These are phyloP conservation scores for Bombyx huttoni DNA, from an alignment of 2,888 invertebrate species.

Conservation along the genomic window DNA sequence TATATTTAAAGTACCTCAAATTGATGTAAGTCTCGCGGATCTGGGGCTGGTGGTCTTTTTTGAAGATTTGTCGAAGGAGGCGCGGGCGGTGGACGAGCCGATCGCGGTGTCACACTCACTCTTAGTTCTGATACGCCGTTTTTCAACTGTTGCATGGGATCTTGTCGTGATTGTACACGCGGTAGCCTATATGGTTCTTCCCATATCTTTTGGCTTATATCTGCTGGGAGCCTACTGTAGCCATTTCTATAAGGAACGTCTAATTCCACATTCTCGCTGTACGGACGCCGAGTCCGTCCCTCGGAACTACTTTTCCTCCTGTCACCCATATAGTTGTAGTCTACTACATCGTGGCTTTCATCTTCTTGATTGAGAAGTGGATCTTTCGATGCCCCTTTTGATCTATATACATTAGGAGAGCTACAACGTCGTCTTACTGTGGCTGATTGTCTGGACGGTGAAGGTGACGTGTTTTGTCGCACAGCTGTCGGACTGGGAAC, in stretches of 20 bases:
- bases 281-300: slow-evolving; percentile 45
- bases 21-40: slow-evolving; percentile 52
- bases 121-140: slow-evolving; percentile 56
- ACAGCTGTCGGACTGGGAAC: slow-evolving; percentile 75
- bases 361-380: slow-evolving; percentile 49
- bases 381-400: slow-evolving; percentile 37
- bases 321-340: slow-evolving; percentile 43
- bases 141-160: slow-evolving; percentile 50
- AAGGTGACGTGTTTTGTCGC: slow-evolving; percentile 57
- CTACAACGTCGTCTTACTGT: slow-evolving; percentile 55
- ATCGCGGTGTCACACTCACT: slow-evolving; percentile 54
- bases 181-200: slow-evolving; percentile 61
- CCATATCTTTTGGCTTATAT: slow-evolving; percentile 45
- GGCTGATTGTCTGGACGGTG: slow-evolving; percentile 44
- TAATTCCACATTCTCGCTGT: slow-evolving; percentile 61
- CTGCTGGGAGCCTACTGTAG: slow-evolving; percentile 41
- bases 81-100: slow-evolving; percentile 49
- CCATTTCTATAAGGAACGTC: slow-evolving; percentile 54
- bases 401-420: slow-evolving; percentile 58
- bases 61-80: slow-evolving; percentile 31
- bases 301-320: slow-evolving; percentile 42
- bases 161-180: slow-evolving; percentile 49
- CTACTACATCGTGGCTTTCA: slow-evolving; percentile 54
- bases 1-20: slow-evolving; percentile 40
- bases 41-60: slow-evolving; percentile 48